Conservation (phyloP, 2,888 invertebrate species). For the Agrochola lychnidis region DNA sequence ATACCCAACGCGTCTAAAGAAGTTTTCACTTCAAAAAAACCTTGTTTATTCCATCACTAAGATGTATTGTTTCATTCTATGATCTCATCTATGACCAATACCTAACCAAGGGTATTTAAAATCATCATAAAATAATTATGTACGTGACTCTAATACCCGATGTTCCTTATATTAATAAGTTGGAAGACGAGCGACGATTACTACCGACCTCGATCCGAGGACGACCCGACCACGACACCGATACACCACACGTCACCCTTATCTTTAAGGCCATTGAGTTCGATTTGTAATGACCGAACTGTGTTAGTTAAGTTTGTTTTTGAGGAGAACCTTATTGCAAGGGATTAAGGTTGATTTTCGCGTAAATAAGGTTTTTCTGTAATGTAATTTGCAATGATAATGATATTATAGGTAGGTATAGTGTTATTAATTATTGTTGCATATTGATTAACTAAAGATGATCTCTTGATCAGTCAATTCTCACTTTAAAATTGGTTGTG, state of each 20-base stretch:
- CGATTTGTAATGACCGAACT: slow-evolving; percentile 25
- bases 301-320: slow-evolving; percentile 7
- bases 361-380: neutral
- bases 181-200: slow-evolving; percentile 63
- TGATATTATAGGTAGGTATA: neutral
- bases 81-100: slow-evolving; percentile 8
- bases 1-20: no score
- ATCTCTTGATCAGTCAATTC: no score
- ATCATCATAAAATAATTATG: neutral
- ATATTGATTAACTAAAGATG: neutral
- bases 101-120: neutral
- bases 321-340: slow-evolving; percentile 1
- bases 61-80: neutral
- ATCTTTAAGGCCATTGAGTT: slow-evolving; percentile 27
- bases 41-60: neutral
- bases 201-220: slow-evolving; percentile 62
- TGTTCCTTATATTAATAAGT: slow-evolving; percentile 62
- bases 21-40: no score
- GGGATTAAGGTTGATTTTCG: slow-evolving; percentile 28
- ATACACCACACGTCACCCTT: slow-evolving; percentile 45
- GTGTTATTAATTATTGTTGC: slow-evolving; percentile 36
- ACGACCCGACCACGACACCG: slow-evolving; percentile 42
- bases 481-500: no score
- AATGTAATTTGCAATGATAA: slow-evolving; percentile 37
- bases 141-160: slow-evolving; percentile 19